These are phyloP conservation scores for Micronisus gabar DNA, from an alignment of 2,113 vertebrate genomes.

Conservation along the genomic window DNA sequence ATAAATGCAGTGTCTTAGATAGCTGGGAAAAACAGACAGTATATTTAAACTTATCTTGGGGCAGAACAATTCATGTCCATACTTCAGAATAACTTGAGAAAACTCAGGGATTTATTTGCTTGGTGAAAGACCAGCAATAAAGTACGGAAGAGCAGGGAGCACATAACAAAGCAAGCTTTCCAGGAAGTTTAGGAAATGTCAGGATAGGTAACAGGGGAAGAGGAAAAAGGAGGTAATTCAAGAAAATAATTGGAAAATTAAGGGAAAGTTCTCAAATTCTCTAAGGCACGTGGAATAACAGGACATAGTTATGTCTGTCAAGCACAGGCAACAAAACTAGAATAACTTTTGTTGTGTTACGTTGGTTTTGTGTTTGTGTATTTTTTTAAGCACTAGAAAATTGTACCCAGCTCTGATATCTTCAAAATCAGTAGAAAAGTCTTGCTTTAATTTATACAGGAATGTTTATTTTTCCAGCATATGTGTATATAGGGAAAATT, in stretches of 20 bases:
- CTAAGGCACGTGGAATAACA: not conserved
- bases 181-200: not conserved
- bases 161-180: not conserved
- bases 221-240: not conserved
- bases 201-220: not conserved
- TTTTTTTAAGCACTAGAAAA: not conserved
- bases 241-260: conserved; percentile 21
- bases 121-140: not conserved
- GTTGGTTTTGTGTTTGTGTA: not conserved
- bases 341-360: not conserved
- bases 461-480: not conserved
- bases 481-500: not conserved
- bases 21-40: not conserved
- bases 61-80: not conserved
- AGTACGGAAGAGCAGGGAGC: not conserved
- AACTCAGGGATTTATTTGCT: not conserved
- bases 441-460: not conserved
- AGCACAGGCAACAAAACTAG: not conserved
- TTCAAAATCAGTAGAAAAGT: not conserved
- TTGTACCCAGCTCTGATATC: not conserved
- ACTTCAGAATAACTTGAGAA: not conserved
- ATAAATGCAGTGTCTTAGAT: not conserved
- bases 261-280: not conserved
- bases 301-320: not conserved
- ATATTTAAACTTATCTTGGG: conserved; percentile 9